These are phyloP conservation scores for Pterocles burchelli DNA, from an alignment of 2,113 vertebrate genomes.

Conservation along the genomic window DNA sequence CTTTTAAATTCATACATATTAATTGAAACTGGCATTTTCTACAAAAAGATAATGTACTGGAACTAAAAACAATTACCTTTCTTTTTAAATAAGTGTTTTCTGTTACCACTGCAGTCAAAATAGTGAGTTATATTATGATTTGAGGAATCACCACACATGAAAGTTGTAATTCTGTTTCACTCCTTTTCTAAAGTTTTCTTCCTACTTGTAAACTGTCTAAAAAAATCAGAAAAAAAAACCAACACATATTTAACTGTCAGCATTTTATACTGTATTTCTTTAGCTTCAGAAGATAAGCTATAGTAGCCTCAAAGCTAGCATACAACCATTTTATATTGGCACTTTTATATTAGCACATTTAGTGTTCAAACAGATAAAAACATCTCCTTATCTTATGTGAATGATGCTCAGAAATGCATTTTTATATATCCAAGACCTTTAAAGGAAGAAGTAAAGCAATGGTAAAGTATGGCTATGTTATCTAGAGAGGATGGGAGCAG, in stretches of 20 bases:
- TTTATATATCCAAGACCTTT: neutral
- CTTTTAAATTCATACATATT: constrained; percentile 33
- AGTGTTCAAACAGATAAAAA: neutral
- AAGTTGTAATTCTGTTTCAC: neutral
- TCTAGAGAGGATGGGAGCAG: neutral
- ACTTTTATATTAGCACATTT: neutral
- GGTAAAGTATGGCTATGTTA: neutral
- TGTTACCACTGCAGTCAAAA: neutral
- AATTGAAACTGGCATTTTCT: constrained; percentile 27
- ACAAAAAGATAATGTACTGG: neutral
- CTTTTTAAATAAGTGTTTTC: constrained; percentile 27
- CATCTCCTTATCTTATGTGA: neutral
- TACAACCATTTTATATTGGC: neutral
- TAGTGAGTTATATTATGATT: neutral
- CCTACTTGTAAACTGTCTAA: neutral
- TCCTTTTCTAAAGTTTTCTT: neutral
- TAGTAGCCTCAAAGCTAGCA: neutral
- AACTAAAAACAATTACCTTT: neutral
- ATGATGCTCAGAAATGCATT: neutral
- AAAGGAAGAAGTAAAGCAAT: neutral
- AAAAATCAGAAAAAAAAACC: neutral
- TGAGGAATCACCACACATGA: neutral
- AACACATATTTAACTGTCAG: neutral
- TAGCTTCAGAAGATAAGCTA: neutral
- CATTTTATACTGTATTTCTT: neutral